Evolutionary conservation across 2,888 invertebrate species (phyloP), one percentile per base, ranked within the genome.

Genomic region (Desoria tigrina): DNA sequence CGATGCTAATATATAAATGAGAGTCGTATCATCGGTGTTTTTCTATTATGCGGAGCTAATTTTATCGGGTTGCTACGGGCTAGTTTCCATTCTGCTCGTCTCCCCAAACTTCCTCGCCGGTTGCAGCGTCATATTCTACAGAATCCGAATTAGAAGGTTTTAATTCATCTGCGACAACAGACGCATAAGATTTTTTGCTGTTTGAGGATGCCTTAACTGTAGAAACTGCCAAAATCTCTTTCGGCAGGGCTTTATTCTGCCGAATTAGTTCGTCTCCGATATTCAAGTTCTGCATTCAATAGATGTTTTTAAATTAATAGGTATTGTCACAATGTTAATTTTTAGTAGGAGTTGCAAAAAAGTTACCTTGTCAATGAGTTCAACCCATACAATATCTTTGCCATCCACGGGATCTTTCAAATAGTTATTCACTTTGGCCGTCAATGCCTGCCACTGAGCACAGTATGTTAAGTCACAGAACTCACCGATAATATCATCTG

Each of bases 391-490:
- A 76, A 91, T 85, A 53, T 66, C 72, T 51, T 58, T 88, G 84
- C 74, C 72, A 63, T 60, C 69, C 26, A 21, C 80, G 76, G 21
- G 84, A 85, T 79, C 86, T 42, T 75, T 86, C 26, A 71, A 51
- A 79, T 89, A 92, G 0, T 87, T 86, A 62, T 88, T 86, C 21
- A 91, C 88, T 75, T 86, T 86, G 0, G 92, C 90, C 59, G 88
- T 84, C 1, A 94, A 78, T 3, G 87, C 83, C 78, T 89, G 89
- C 94, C 94, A 94, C 77, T 89, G 86, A 6, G 82, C 82, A 63
- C 79, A 77, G 69, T 80, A 78, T 1, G 79, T 79, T 56, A 82
- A 66, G 49, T 79, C 78, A 65, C 81, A 81, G 78, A 82, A 82
- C 21, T 69, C 74, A 59, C 76, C 78, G 71, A 75, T 77, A 7